Evolutionary conservation across 2,113 vertebrate species (phyloP).

Genomic region (Pitta sordida): DNA sequence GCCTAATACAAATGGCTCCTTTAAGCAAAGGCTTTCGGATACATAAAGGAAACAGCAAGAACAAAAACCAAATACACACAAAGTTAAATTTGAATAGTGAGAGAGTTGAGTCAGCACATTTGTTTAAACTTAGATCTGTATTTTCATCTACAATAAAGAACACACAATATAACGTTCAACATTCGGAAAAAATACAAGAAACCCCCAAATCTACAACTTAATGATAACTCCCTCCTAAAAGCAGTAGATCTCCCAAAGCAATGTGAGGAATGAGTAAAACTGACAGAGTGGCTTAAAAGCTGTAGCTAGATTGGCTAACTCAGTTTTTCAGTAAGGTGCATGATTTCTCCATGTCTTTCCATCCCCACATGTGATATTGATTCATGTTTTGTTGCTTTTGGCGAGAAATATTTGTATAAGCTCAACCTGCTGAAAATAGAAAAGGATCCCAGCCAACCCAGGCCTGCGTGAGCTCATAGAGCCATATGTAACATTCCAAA

Average conservation of each 20-base stretch:
- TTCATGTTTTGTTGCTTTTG: conserved; percentile 36
- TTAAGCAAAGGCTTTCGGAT: not conserved
- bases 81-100: not conserved
- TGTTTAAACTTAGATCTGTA: not conserved
- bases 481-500: conserved; percentile 8
- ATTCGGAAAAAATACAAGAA: not conserved
- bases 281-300: not conserved
- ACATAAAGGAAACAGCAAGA: not conserved
- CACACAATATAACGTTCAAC: not conserved
- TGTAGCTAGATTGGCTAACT: not conserved
- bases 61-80: not conserved
- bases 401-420: not conserved
- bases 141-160: not conserved
- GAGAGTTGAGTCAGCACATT: not conserved
- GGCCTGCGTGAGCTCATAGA: not conserved
- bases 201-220: not conserved
- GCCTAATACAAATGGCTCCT: not conserved
- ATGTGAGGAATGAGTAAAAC: not conserved
- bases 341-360: conserved; percentile 1
- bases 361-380: not conserved
- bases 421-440: conserved; percentile 38
- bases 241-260: not conserved
- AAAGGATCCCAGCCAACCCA: not conserved
- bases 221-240: not conserved
- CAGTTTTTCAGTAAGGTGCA: not conserved